Percentiles rank a stretch among this genome's conserved stretches.
phyloP scores from a whole-genome alignment of 2,113 vertebrate genomes.

The Mesoclemmys tuberculata region DNA sequence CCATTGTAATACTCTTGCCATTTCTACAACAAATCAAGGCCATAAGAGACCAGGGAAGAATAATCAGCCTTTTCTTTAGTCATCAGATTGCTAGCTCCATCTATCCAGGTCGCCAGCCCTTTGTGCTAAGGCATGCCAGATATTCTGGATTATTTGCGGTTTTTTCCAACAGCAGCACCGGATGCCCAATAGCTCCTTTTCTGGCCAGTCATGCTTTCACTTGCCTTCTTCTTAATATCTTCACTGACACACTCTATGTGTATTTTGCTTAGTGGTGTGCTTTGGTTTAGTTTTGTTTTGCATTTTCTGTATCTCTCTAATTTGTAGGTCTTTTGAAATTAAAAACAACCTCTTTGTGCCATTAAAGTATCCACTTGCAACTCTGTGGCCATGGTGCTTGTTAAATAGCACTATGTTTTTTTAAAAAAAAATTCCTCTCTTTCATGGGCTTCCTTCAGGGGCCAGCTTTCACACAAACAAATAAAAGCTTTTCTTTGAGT shows the following conservation, averaged over 20 bases:
- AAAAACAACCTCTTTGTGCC: background rate
- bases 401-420: background rate
- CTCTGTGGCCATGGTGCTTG: background rate
- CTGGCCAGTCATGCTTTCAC: background rate
- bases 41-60: background rate
- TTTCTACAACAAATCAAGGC: background rate
- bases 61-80: background rate
- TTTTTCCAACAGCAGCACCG: background rate
- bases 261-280: background rate
- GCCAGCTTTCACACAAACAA: background rate
- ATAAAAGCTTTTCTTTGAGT: background rate
- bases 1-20: background rate
- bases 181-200: background rate
- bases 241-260: background rate
- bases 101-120: background rate
- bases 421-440: rapidly evolving
- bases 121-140: background rate
- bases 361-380: background rate
- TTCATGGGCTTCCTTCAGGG: background rate
- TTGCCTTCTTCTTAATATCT: background rate
- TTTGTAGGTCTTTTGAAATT: background rate
- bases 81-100: background rate
- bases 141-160: background rate
- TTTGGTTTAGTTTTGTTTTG: background rate
- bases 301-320: background rate